These are phyloP conservation scores for Periophthalmus magnuspinnatus DNA, from an alignment of 2,797 vertebrate genomes.

Conservation along the genomic window DNA sequence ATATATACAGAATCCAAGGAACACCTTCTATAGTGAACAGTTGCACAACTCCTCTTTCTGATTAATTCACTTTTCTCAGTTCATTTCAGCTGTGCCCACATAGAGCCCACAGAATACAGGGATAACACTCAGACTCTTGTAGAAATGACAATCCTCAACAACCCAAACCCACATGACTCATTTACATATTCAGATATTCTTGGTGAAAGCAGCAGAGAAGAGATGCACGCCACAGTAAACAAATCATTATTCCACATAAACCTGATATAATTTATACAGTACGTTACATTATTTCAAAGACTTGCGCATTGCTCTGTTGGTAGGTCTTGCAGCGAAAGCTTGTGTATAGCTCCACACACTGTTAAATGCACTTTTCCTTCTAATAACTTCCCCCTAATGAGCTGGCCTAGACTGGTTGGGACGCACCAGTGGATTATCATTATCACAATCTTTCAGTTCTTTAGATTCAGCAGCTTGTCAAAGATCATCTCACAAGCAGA, in stretches of 20 bases:
- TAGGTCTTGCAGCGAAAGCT: conserved; percentile 8
- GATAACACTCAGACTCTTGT: neutral
- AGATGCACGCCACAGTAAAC: conserved; percentile 12
- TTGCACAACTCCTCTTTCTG: neutral
- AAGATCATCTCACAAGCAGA: conserved; percentile 14
- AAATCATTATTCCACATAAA: conserved; percentile 21
- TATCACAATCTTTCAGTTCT: conserved; percentile 25
- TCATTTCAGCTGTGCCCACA: neutral
- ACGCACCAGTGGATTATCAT: conserved; percentile 44
- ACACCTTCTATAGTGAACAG: neutral
- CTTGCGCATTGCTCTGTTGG: conserved; percentile 5
- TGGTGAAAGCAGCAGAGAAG: conserved; percentile 1
- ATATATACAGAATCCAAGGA: neutral
- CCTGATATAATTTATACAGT: conserved; percentile 8
- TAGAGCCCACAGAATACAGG: neutral
- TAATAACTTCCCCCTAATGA: conserved; percentile 14
- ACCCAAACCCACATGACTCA: conserved; percentile 12
- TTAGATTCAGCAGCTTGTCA: conserved; percentile 34
- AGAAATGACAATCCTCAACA: conserved; percentile 19
- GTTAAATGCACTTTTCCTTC: conserved; percentile 16
- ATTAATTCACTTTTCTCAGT: neutral
- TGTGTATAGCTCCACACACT: neutral
- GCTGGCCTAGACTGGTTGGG: conserved; percentile 34
- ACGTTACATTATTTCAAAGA: conserved; percentile 17
- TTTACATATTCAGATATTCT: conserved; percentile 24